A percentile compares a stretch with the other conserved stretches of the same genome.
Evolutionary conservation across 2,113 vertebrate genomes (phyloP).

Genomic region (Ctenomys sociabilis): DNA sequence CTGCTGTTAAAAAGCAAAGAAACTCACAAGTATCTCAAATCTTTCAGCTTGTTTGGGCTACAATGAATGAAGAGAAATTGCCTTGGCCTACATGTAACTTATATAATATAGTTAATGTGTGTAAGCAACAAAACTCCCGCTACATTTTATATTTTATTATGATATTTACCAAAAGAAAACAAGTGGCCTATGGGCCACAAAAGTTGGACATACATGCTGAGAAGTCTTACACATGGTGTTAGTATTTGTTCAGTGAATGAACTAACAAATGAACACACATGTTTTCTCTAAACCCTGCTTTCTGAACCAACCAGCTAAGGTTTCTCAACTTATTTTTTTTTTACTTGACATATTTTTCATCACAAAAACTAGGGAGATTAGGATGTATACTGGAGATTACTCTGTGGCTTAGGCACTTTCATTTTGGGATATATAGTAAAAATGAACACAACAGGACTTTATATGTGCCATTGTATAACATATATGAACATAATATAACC

Average conservation of each 20-base stretch:
- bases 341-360: not conserved
- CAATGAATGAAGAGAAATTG: not conserved
- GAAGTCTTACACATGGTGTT: not conserved
- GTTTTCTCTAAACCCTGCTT: not conserved
- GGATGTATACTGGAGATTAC: not conserved
- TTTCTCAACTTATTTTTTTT: not conserved
- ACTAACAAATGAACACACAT: not conserved
- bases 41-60: not conserved
- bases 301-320: not conserved
- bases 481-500: not conserved
- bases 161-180: not conserved
- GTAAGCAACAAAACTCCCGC: not conserved
- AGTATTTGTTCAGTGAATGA: not conserved
- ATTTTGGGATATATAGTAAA: not conserved
- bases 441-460: not conserved
- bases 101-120: not conserved
- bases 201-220: not conserved
- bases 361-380: conserved; percentile 5
- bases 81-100: not conserved
- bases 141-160: not conserved
- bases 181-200: not conserved
- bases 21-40: not conserved
- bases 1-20: conserved; percentile 29
- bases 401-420: not conserved
- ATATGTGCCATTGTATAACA: not conserved